Evolutionary conservation across 2,113 vertebrate species (phyloP), one percentile per base, ranked within the genome.

Genomic region (Cryptomyrus ogoouensis): DNA sequence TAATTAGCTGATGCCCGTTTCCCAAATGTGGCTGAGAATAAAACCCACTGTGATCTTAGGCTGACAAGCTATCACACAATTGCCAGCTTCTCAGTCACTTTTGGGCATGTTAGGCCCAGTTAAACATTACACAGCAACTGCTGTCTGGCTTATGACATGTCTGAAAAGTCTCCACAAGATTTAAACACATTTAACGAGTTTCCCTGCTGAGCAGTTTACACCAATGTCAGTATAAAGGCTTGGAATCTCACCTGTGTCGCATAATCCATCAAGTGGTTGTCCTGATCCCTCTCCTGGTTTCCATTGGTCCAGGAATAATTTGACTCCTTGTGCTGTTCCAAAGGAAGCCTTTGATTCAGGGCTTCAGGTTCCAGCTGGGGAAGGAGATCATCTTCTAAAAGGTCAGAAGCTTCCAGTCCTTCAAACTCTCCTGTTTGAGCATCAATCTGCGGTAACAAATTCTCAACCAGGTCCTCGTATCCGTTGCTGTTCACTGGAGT

Each of bases 301-400:
- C 93, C 90, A 66, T 92, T 91, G 15, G 89, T 88, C 96, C 95
- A 96, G 50, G 94, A 94, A 89, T 92, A 91, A 91, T 89, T 93
- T 56, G 94, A 95, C 70, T 92, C 92, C 35, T 94, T 93, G 44
- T 94, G 94, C 53, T 98, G 89, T n/a, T 58, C 50, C 50, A 89
- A 83, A 58, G 50, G 35, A 39, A 77, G 4, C 50, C 52, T 83
- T 80, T 89, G 97, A 93, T 95, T 97, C 92, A 98, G 97, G 0
- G 96, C 92, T 10, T 46, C 83, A 88, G 97, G 97, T 89, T 98
- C 98, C 0, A 99, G 97, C 90, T 98, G 97, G 1, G 97, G 97
- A 90, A 99, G 94, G 4, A 99, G 96, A 86, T 96, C 96, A 92
- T 98, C 98, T 88, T 97, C 98, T 91, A 99, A 95, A 74, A 99